phyloP scores from a whole-genome alignment of 2,888 invertebrate species.

The Drosophila kuntzei region DNA sequence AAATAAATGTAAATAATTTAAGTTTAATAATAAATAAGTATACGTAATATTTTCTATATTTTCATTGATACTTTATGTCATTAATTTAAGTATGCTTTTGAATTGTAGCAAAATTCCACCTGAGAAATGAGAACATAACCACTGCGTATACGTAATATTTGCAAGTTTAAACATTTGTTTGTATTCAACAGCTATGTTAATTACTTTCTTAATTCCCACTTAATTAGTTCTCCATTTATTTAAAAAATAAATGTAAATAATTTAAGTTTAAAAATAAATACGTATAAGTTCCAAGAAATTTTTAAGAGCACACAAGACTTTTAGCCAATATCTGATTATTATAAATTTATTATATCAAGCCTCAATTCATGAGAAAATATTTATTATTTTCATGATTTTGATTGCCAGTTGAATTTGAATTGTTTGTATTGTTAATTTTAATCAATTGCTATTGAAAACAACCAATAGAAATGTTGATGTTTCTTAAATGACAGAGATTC shows the following conservation, averaged over 20 bases:
- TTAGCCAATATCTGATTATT: slow-evolving; percentile 11
- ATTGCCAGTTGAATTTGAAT: slow-evolving; percentile 2
- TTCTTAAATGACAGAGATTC: too few species aligned
- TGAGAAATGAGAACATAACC: neutral
- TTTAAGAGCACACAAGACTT: neutral
- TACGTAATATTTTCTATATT: neutral
- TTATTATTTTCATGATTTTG: neutral
- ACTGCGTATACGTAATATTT: slow-evolving; percentile 5
- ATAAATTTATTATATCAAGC: slow-evolving; percentile 3
- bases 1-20: neutral
- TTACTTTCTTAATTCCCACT: neutral
- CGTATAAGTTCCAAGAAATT: slow-evolving; percentile 17
- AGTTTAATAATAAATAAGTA: too few species aligned
- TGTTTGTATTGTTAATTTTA: too few species aligned
- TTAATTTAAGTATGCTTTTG: neutral
- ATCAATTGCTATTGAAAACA: too few species aligned
- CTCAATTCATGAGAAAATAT: neutral
- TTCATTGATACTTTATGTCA: neutral
- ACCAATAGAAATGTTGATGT: too few species aligned
- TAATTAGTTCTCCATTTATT: slow-evolving; percentile 8
- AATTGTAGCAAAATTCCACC: too few species aligned
- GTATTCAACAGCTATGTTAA: neutral
- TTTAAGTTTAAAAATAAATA: too few species aligned
- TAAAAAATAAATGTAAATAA: too few species aligned
- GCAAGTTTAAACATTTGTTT: neutral